Evolutionary conservation across 2,113 vertebrate genomes (phyloP).

Genomic region (Sitta europaea): DNA sequence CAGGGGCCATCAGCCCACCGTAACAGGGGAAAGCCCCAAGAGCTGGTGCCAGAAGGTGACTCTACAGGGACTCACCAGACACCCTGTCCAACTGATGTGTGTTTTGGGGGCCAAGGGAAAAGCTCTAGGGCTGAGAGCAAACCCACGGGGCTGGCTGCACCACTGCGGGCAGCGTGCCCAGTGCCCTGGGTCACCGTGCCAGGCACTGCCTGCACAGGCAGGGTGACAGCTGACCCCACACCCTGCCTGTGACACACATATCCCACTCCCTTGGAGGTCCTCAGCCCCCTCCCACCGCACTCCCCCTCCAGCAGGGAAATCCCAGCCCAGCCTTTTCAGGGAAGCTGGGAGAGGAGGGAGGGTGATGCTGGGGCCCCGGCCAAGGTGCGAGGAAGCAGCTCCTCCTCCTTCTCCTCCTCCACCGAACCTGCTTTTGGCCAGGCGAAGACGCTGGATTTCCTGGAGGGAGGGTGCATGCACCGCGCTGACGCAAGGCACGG

Average conservation of each 20-base stretch:
- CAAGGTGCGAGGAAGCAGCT: constrained; percentile 3
- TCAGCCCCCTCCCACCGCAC: not conserved
- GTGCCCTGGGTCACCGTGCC: not conserved
- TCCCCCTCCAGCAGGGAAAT: not conserved
- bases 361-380: not conserved
- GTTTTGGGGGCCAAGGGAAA: not conserved
- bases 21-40: not conserved
- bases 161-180: not conserved
- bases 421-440: not conserved
- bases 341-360: not conserved
- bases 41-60: accelerated
- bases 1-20: not conserved
- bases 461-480: constrained; percentile 56
- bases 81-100: accelerated
- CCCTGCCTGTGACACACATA: not conserved
- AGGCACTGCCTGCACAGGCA: not conserved
- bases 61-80: not conserved
- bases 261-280: not conserved
- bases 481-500: constrained; percentile 40
- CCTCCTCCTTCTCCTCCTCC: not conserved
- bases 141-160: not conserved
- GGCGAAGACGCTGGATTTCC: constrained; percentile 30
- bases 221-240: not conserved
- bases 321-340: not conserved
- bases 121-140: not conserved